These are phyloP conservation scores for Ataeniobius toweri DNA, from an alignment of 2,797 vertebrate species.

Conservation along the genomic window DNA sequence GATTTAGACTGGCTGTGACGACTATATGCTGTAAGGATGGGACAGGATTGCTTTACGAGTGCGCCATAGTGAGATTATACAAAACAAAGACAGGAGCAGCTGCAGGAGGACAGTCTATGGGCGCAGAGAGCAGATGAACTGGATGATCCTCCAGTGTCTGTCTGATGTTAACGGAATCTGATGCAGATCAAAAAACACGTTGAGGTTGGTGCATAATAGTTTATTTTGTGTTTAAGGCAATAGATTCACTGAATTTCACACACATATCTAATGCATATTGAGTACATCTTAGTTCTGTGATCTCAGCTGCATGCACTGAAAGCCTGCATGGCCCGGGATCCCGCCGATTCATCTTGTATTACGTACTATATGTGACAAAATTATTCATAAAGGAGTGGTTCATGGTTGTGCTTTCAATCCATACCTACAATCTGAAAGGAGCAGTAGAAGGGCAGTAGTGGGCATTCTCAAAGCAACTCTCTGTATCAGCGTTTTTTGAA, in stretches of 20 bases:
- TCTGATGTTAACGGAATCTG: background rate
- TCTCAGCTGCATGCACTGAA: background rate
- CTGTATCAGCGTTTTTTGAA: background rate
- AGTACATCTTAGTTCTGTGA: background rate
- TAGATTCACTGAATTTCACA: background rate
- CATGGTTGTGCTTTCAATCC: background rate
- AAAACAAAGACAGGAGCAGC: background rate
- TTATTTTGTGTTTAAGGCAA: background rate
- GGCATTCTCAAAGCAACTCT: no score
- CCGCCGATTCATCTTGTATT: background rate
- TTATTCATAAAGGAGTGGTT: background rate
- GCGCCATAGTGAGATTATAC: background rate
- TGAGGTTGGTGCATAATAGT: background rate
- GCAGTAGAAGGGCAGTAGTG: background rate
- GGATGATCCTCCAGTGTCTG: background rate
- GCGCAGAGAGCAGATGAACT: background rate
- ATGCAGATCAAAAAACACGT: background rate
- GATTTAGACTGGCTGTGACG: background rate
- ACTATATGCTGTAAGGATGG: background rate
- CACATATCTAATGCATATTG: background rate
- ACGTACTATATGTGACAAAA: background rate
- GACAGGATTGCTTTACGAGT: background rate
- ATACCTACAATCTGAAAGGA: background rate
- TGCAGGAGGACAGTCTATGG: no score
- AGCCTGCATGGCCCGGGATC: background rate